phyloP scores from a whole-genome alignment of 2,888 invertebrate species.

The Phalangium opilio region DNA sequence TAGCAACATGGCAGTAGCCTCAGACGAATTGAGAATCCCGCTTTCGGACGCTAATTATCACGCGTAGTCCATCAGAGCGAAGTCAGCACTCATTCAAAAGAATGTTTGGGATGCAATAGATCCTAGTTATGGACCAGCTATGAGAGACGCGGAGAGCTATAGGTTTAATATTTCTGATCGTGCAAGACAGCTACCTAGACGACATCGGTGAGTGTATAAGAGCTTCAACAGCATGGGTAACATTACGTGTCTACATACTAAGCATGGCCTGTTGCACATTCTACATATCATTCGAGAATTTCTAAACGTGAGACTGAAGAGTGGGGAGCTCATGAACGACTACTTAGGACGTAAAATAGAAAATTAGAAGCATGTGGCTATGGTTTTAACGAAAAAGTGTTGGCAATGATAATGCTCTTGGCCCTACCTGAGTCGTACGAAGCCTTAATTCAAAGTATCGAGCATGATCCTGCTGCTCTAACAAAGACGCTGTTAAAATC shows the following conservation, averaged over 20 bases:
- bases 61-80: constrained; percentile 2
- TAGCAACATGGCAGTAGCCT: not conserved
- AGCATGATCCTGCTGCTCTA: too few relatives aligned
- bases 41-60: not conserved
- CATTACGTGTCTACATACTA: constrained; percentile 3
- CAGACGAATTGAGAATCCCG: constrained; percentile 1
- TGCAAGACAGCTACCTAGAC: constrained; percentile 4
- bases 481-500: too few relatives aligned
- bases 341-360: constrained; percentile 1
- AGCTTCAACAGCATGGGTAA: constrained; percentile 2
- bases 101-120: constrained; percentile 2
- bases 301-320: constrained; percentile 4
- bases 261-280: constrained; percentile 3
- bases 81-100: constrained; percentile 2
- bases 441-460: not conserved
- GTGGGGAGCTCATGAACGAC: not conserved
- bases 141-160: constrained; percentile 3
- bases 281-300: constrained; percentile 5
- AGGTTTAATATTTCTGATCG: constrained; percentile 1
- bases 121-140: constrained; percentile 4
- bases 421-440: not conserved
- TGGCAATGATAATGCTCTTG: too few relatives aligned
- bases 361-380: too few relatives aligned
- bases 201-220: constrained; percentile 5
- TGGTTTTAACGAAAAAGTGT: too few relatives aligned